Conservation (phyloP, 2,113 vertebrate species). For the Macquaria australasica region DNA sequence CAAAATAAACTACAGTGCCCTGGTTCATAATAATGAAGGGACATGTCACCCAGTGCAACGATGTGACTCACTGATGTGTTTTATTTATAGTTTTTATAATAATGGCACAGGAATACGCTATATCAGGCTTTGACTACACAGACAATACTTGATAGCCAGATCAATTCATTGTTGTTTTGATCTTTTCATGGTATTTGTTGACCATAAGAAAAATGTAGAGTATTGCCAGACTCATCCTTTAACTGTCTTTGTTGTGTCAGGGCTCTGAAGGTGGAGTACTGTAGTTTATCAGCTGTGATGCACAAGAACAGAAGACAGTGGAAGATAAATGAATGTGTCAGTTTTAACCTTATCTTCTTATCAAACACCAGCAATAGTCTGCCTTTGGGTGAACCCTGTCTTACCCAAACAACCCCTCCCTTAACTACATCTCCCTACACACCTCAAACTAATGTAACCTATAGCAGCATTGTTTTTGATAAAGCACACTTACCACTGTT, state of each 20-base stretch:
- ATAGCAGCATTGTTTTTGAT: neutral
- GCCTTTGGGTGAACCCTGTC: slow-evolving; percentile 18
- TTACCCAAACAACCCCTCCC: slow-evolving; percentile 27
- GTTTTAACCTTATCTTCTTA: slow-evolving; percentile 44
- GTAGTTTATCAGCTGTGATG: slow-evolving; percentile 40
- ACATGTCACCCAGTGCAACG: neutral
- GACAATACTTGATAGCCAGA: neutral
- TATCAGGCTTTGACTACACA: neutral
- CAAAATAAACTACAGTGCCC: too few relatives aligned
- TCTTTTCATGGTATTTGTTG: neutral
- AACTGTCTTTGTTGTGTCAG: neutral
- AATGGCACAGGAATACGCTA: neutral
- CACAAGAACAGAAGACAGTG: slow-evolving; percentile 34
- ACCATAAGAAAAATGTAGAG: neutral
- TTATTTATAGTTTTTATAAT: neutral
- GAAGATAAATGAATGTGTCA: slow-evolving; percentile 26
- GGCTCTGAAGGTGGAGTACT: slow-evolving; percentile 26
- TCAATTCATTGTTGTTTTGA: neutral
- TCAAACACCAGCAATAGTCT: slow-evolving; percentile 20
- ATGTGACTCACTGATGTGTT: neutral
- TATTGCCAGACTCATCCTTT: neutral
- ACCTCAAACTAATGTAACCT: neutral
- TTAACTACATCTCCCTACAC: neutral
- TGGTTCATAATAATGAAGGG: too few relatives aligned
- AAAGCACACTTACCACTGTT: neutral